Evolutionary conservation across 1,140 invertebrate genomes (phyloP).

Genomic region (Heliconius melpomene): DNA sequence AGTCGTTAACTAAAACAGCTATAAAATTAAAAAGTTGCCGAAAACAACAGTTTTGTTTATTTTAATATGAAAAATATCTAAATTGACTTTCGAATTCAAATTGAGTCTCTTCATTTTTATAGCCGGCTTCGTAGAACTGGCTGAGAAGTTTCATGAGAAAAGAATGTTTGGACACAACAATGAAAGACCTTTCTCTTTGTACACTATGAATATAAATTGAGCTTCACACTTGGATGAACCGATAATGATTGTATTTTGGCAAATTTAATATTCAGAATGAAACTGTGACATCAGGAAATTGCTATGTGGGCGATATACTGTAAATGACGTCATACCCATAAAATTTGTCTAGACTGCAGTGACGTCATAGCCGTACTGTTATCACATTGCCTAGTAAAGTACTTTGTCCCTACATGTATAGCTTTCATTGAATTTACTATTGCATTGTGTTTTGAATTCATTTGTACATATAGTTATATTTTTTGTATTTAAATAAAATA

Average conservation of each 20-base stretch:
- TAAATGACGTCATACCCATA: conserved; percentile 55
- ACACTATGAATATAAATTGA: conserved; percentile 23
- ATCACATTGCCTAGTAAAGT: neutral
- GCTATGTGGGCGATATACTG: conserved; percentile 45
- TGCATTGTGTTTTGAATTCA: neutral
- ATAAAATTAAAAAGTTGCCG: neutral
- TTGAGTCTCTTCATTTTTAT: conserved; percentile 19
- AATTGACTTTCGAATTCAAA: conserved; percentile 17
- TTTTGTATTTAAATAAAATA: neutral
- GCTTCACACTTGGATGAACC: conserved; percentile 15
- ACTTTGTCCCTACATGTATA: neutral
- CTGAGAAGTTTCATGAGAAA: conserved; percentile 9
- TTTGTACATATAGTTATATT: neutral
- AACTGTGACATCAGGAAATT: conserved; percentile 37
- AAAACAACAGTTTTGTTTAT: neutral
- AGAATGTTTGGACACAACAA: conserved; percentile 4
- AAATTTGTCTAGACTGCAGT: conserved; percentile 64
- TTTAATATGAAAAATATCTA: conserved; percentile 8
- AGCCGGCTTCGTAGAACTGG: neutral
- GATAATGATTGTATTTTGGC: conserved; percentile 21
- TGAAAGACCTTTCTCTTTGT: conserved; percentile 17
- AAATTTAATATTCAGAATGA: neutral
- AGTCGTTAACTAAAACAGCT: neutral
- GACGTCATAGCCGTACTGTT: conserved; percentile 49
- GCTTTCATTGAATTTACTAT: neutral